Evolutionary conservation across 2,797 vertebrate species (phyloP), one percentile per base, ranked within the genome.

Genomic region (Sternarchorhynchus goeldii): DNA sequence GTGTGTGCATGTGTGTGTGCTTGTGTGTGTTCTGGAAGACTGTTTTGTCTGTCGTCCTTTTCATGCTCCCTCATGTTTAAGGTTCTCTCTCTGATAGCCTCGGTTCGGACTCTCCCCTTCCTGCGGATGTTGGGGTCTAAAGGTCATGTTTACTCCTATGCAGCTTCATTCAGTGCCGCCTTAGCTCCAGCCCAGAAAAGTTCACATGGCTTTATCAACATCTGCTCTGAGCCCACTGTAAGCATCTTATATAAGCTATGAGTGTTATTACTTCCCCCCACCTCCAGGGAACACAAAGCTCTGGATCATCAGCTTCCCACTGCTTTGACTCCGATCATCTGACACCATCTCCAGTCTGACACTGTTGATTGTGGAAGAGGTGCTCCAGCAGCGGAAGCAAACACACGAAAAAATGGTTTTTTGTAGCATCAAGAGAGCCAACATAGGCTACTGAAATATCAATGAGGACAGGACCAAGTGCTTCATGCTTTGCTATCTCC

Each of bases 51-150:
- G 34, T 57, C 20, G 18, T 58, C 41, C n/a, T 62, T 76, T 76
- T 74, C n/a, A 63, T 62, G n/a, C 73, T 73, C 31, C 55, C 55
- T 73, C 55, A 53, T 76, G 80, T 83, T 82, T 82, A 84, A 55
- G 75, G 63, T 77, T 65, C 34, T 41, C 58, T 59, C 79, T 81
- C 66, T 82, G 81, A 84, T 84, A 84, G 59, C 63, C 53, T 55
- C 50, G 41, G 68, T 66, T 72, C 36, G 56, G 73, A 81, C 68
- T 76, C 59, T 76, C 69, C 77, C 31, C 73, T 84, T 84, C 85
- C 81, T 78, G 76, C 81, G 79, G 85, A 86, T 84, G 83, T 83
- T n/a, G 64, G 63, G 82, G 78, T 73, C 82, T 41, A 20, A 39
- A 80, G 82, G 79, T 73, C 68, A 16, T 83, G 80, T 81, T 82